Evolutionary conservation across 2,113 vertebrate genomes (phyloP).

Genomic region (Cyphomyrus discorhynchus): DNA sequence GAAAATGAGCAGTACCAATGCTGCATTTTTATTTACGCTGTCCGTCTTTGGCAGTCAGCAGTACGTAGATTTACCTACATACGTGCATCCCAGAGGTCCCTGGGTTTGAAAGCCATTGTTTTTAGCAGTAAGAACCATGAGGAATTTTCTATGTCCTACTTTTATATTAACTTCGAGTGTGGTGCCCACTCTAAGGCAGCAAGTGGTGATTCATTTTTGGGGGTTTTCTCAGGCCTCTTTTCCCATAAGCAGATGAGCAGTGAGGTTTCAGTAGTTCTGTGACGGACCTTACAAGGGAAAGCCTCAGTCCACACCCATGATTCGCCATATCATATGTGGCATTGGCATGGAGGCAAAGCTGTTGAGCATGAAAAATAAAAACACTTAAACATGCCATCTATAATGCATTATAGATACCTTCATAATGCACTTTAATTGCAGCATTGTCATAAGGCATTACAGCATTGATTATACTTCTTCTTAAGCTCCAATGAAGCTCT

Average conservation of each 20-base stretch:
- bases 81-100: background rate
- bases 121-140: background rate
- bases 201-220: background rate
- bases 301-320: background rate
- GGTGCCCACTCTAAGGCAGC: background rate
- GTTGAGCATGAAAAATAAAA: background rate
- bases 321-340: background rate
- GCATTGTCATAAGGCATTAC: background rate
- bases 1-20: background rate
- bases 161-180: background rate
- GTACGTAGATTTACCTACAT: background rate
- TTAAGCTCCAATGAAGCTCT: background rate
- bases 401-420: background rate
- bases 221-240: background rate
- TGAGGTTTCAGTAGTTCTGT: background rate
- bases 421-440: background rate
- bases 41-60: background rate
- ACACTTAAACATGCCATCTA: background rate
- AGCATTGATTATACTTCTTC: background rate
- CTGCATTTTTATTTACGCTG: background rate
- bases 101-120: background rate
- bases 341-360: background rate
- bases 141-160: background rate
- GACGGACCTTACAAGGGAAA: background rate
- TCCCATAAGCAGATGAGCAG: background rate